These are phyloP conservation scores for Lordiphosa mommai DNA, from an alignment of 1,140 invertebrate genomes.

Conservation along the genomic window DNA sequence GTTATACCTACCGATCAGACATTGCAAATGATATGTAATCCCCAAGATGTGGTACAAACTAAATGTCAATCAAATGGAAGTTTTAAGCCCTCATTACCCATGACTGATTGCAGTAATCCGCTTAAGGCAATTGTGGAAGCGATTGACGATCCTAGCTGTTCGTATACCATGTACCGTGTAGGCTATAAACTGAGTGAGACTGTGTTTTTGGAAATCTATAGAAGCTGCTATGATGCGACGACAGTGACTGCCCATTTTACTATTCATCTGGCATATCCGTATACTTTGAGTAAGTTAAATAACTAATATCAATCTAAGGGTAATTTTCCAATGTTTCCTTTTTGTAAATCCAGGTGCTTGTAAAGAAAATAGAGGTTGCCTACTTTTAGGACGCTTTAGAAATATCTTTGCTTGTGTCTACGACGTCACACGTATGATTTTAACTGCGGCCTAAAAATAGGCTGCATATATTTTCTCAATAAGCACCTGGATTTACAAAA, in stretches of 20 bases:
- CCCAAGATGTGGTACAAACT: neutral
- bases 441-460: no score
- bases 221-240: slow-evolving; percentile 15
- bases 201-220: slow-evolving; percentile 27
- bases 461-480: no score
- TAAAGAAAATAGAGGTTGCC: no score
- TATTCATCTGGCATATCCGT: slow-evolving; percentile 16
- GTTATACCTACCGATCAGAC: neutral
- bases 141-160: neutral
- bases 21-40: slow-evolving; percentile 14
- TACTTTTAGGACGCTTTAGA: no score
- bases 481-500: no score
- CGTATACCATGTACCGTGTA: slow-evolving; percentile 5
- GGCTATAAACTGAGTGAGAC: slow-evolving; percentile 8
- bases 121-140: neutral
- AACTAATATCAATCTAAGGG: no score
- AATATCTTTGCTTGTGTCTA: no score
- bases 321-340: no score
- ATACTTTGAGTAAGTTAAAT: slow-evolving; percentile 15
- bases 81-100: neutral
- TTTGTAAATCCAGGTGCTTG: no score
- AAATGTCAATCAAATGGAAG: slow-evolving; percentile 6
- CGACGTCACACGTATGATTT: no score
- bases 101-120: neutral
- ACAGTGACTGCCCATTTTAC: slow-evolving; percentile 14